Conservation (phyloP, 2,797 vertebrate species). For the Etheostoma nigrum region DNA sequence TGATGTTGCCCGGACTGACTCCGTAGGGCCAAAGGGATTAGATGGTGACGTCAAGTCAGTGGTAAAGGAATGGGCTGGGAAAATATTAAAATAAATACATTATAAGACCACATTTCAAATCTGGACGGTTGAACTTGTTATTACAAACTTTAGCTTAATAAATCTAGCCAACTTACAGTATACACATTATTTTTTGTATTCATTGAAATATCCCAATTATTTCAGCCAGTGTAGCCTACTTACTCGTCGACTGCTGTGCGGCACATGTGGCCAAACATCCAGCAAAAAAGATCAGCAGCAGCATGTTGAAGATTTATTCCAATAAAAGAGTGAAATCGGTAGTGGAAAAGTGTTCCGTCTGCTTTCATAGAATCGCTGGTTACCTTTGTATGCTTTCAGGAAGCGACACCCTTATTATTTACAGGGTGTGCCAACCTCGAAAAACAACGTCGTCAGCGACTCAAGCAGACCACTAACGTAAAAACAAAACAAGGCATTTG, state of each 20-base stretch:
- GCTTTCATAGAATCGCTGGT: not conserved
- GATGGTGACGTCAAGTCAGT: too few relatives aligned
- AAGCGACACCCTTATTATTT: not conserved
- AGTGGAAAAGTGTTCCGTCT: not conserved
- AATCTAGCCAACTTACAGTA: not conserved
- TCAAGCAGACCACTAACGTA: too few relatives aligned
- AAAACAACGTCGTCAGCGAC: not conserved
- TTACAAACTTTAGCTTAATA: not conserved
- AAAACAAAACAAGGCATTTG: too few relatives aligned
- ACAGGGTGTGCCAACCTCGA: slow-evolving; percentile 40
- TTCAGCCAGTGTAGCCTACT: slow-evolving; percentile 27
- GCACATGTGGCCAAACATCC: slow-evolving; percentile 53
- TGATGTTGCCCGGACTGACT: accelerated
- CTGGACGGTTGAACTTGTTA: not conserved
- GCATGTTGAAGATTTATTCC: slow-evolving; percentile 57
- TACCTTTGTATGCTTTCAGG: not conserved
- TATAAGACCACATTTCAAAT: not conserved
- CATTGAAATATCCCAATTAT: not conserved
- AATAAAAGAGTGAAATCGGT: not conserved
- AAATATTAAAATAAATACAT: not conserved
- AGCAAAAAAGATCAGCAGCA: slow-evolving; percentile 59
- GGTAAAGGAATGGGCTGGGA: not conserved
- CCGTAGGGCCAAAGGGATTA: too few relatives aligned
- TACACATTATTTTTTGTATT: not conserved
- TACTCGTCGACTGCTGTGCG: slow-evolving; percentile 62